Conservation (phyloP, 1,140 invertebrate species). For the Nautilus pompilius region DNA sequence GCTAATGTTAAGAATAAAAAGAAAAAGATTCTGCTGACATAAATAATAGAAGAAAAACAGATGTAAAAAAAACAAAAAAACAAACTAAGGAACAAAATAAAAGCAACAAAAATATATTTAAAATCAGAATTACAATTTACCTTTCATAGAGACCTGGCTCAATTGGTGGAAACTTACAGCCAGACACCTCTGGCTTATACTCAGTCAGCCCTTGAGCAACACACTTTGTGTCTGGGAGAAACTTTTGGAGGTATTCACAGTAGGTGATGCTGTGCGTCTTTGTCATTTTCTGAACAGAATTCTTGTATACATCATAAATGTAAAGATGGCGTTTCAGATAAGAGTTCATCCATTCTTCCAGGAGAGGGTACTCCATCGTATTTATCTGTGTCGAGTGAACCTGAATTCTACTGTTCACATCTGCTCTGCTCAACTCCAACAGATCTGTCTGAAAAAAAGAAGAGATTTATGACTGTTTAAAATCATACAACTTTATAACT, state of each 20-base stretch:
- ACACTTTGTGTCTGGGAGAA: not conserved
- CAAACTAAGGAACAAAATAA: no score
- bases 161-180: slow-evolving; percentile 23
- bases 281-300: not conserved
- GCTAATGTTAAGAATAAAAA: no score
- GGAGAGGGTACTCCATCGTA: slow-evolving; percentile 33
- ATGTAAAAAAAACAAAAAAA: no score
- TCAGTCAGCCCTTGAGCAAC: not conserved
- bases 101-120: no score
- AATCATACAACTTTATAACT: no score
- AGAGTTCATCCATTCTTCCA: slow-evolving; percentile 27
- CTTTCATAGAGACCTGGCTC: slow-evolving; percentile 16
- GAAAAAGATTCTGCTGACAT: no score
- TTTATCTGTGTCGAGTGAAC: slow-evolving; percentile 35
- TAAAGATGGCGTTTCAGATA: slow-evolving; percentile 27
- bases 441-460: slow-evolving; percentile 24
- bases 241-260: not conserved
- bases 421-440: slow-evolving; percentile 23
- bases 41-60: no score
- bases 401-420: slow-evolving; percentile 30
- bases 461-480: no score
- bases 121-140: slow-evolving; percentile 2
- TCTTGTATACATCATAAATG: slow-evolving; percentile 1
- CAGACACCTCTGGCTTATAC: not conserved
- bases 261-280: slow-evolving; percentile 4